phyloP scores from a whole-genome alignment of 2,113 vertebrate species.

The Eolophus roseicapilla region DNA sequence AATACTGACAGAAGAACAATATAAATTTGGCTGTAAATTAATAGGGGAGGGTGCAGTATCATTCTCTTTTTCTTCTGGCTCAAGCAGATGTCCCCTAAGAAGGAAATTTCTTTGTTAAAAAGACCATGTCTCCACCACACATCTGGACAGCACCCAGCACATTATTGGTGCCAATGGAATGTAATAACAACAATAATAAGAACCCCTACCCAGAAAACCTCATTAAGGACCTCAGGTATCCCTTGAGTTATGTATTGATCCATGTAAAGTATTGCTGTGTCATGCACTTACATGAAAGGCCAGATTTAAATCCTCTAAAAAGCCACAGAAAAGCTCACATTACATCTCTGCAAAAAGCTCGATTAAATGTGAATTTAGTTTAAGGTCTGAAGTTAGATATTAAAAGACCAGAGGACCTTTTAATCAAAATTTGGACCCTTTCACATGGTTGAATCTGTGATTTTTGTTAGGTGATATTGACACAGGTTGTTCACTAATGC shows the following conservation, averaged over 20 bases:
- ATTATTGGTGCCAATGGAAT: not conserved
- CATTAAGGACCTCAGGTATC: conserved; percentile 33
- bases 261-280: conserved; percentile 49
- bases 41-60: not conserved
- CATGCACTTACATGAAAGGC: conserved; percentile 55
- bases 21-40: not conserved
- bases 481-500: not conserved
- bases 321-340: conserved; percentile 28
- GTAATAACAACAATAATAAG: conserved; percentile 6
- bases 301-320: conserved; percentile 51
- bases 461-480: conserved; percentile 6
- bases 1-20: not conserved
- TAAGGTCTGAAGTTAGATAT: not conserved
- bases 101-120: not conserved
- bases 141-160: not conserved
- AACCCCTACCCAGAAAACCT: conserved; percentile 32
- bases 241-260: conserved; percentile 36
- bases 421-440: conserved; percentile 17
- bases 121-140: not conserved
- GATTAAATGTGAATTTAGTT: conserved; percentile 59
- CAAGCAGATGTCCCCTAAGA: not conserved
- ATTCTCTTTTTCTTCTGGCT: not conserved
- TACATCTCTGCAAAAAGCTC: conserved; percentile 34
- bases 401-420: conserved; percentile 27
- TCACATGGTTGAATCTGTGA: not conserved